A percentile compares a stretch with the other conserved stretches of the same genome.
Evolutionary conservation across 2,888 invertebrate genomes (phyloP).

Genomic region (Luperina nickerlii): DNA sequence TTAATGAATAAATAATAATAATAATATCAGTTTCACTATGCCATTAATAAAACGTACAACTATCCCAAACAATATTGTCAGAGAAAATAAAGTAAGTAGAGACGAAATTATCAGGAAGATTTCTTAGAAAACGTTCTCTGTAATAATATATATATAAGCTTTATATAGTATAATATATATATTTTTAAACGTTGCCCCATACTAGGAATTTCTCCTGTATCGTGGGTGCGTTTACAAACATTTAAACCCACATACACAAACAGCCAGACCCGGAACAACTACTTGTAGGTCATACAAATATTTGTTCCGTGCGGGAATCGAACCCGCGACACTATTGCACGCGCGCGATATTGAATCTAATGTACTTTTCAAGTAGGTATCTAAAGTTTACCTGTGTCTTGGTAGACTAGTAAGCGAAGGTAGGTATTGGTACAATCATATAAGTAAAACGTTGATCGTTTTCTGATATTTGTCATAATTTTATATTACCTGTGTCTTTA

Average conservation of each 20-base stretch:
- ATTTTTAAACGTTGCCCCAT: too few species aligned
- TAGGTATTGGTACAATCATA: background rate
- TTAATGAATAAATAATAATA: too few species aligned
- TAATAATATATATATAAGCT: too few species aligned
- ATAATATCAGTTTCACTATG: background rate
- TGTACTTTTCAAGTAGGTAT: background rate
- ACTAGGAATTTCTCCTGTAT: too few species aligned
- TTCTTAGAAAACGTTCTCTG: conserved; percentile 26
- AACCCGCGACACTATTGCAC: too few species aligned
- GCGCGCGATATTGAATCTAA: conserved; percentile 49
- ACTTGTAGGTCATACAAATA: too few species aligned
- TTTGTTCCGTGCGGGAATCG: too few species aligned
- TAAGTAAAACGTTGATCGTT: background rate
- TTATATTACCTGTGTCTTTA: background rate
- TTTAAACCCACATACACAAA: too few species aligned
- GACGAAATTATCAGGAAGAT: conserved; percentile 13
- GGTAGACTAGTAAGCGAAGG: background rate
- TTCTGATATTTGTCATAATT: background rate
- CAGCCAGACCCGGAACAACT: too few species aligned
- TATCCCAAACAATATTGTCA: conserved; percentile 15
- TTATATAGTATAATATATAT: too few species aligned
- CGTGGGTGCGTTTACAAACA: too few species aligned
- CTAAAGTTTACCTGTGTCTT: background rate
- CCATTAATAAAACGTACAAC: conserved; percentile 17
- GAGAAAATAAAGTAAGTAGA: conserved; percentile 32